Evolutionary conservation across 2,888 invertebrate species (phyloP), one percentile per base, ranked within the genome.

Genomic region (Erynnis tages): DNA sequence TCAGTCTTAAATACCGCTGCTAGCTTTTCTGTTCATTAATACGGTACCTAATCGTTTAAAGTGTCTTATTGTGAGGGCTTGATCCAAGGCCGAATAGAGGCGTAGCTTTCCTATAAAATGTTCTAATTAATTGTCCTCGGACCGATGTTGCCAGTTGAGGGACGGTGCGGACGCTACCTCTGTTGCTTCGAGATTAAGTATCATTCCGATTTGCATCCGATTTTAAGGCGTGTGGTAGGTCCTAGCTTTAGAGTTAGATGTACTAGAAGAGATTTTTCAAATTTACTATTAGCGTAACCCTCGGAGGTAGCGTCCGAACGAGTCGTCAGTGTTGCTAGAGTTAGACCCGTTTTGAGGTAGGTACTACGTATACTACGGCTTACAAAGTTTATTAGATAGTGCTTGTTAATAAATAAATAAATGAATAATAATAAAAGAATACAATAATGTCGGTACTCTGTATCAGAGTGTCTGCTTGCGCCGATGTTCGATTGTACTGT

Each of bases 381-480:
- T 59, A 55, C 55, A 61, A 58, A 66, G 66, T 68, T 69, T 73
- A 69, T 79, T 85, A 84, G 82, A 79, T 83, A 86, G 83, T 69
- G 84, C 82, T 84, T 82, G 75, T 76, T 80, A 76, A 76, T 75
- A 71, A 76, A 70, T 75, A 63, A 73, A 66, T 30, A 13, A 32
- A 44, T 45, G 17, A 38, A 55, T 56, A 56, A 48, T 56, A 57
- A 54, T 38, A 8, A 53, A 41, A 40, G n/a, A 48, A 60, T 54
- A 55, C 57, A 69, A 58, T 62, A 61, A 50, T 70, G 75, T 74
- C 78, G 75, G 79, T 77, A 75, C 86, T 86, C 86, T 85, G 85
- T 83, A 84, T 84, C 84, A 84, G 85, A 84, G 85, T 69, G 65
- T 61, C 71, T 69, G 75, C 71, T 30, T 14, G 72, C 70, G 71